A percentile compares a stretch with the other conserved stretches of the same genome.
Conservation (phyloP, 2,113 vertebrate species). For the Equus przewalskii region DNA sequence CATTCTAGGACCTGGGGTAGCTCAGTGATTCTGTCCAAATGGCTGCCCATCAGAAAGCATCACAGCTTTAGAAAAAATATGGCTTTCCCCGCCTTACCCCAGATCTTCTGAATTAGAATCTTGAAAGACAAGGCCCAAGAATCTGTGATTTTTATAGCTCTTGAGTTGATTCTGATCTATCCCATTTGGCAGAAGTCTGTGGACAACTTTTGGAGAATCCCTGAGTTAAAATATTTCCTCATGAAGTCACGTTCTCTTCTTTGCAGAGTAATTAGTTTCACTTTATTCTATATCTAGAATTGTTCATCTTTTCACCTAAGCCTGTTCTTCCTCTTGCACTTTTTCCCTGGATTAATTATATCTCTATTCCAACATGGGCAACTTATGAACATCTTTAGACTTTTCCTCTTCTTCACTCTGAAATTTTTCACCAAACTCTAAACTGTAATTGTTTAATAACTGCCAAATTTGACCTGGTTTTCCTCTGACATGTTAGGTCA, state of each 20-base stretch:
- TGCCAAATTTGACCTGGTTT: not conserved
- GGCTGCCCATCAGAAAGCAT: not conserved
- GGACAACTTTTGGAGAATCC: not conserved
- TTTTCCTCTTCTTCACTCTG: not conserved
- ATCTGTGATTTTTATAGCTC: not conserved
- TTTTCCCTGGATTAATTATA: not conserved
- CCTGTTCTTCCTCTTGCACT: not conserved
- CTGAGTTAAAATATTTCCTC: not conserved
- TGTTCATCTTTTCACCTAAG: not conserved
- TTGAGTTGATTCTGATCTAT: not conserved
- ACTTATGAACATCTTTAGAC: not conserved
- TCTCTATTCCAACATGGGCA: not conserved
- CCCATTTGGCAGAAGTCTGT: not conserved
- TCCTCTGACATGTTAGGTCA: not conserved
- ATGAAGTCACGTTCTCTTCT: not conserved
- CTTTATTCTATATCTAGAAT: not conserved
- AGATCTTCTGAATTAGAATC: not conserved
- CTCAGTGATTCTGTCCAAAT: not conserved
- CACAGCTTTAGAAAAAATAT: not conserved
- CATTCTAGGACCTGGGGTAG: not conserved
- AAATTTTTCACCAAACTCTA: not conserved
- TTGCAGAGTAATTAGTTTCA: not conserved
- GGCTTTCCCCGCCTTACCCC: not conserved
- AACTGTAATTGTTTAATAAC: not conserved
- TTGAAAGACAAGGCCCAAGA: not conserved